Percentiles rank a stretch among this genome's conserved stretches.
Evolutionary conservation across 2,888 invertebrate species (phyloP).

Genomic region (Arge pagana): DNA sequence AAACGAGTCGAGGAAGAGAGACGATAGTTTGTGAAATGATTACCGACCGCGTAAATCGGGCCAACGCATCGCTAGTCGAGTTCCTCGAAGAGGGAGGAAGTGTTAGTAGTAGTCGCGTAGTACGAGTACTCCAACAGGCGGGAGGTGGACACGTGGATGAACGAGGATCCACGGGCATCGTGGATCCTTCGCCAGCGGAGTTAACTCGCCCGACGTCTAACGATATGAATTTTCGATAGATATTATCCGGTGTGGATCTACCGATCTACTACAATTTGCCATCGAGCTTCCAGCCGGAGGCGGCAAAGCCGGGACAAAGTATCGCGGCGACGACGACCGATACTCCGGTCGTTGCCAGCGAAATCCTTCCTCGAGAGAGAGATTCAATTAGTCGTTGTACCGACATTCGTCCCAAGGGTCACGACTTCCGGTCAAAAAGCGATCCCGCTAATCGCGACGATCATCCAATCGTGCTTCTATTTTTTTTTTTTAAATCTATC

Average conservation of each 20-base stretch:
- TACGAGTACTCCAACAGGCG: too few relatives aligned
- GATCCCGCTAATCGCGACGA: too few relatives aligned
- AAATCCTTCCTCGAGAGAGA: too few relatives aligned
- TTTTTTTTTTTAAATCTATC: too few relatives aligned
- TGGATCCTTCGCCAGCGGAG: neutral
- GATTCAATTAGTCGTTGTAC: too few relatives aligned
- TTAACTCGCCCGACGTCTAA: slow-evolving; percentile 10
- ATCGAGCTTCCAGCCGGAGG: too few relatives aligned
- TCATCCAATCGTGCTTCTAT: too few relatives aligned
- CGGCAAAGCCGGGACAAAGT: too few relatives aligned
- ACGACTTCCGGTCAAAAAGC: too few relatives aligned
- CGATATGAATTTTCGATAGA: slow-evolving; percentile 38
- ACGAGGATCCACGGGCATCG: neutral
- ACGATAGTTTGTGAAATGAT: slow-evolving; percentile 47
- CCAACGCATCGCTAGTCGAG: neutral
- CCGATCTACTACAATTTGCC: too few relatives aligned
- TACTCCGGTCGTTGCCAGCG: neutral
- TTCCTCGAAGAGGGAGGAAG: neutral
- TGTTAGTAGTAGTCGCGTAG: too few relatives aligned
- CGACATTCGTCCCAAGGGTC: too few relatives aligned
- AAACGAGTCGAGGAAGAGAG: slow-evolving; percentile 39
- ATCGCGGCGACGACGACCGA: slow-evolving; percentile 2
- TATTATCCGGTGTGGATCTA: slow-evolving; percentile 5
- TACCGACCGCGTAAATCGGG: slow-evolving; percentile 28
- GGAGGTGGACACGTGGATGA: neutral